Evolutionary conservation across 2,888 invertebrate species (phyloP).

Genomic region (Germaria angustata): DNA sequence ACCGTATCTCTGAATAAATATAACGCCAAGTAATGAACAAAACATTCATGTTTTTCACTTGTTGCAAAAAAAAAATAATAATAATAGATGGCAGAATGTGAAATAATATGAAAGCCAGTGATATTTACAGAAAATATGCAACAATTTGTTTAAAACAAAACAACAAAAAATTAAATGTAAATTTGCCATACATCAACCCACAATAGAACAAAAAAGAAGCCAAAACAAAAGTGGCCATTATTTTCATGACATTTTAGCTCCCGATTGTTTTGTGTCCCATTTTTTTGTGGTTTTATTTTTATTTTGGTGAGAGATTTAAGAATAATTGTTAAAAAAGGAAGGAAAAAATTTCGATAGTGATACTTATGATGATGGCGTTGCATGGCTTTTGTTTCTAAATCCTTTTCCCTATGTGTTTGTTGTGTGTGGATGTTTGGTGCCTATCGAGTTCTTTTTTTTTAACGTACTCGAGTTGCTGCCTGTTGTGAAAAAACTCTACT

Average conservation of each 20-base stretch:
- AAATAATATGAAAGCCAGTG: constrained; percentile 10
- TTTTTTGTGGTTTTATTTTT: constrained; percentile 3
- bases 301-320: constrained; percentile 70
- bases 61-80: not conserved
- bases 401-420: constrained; percentile 3
- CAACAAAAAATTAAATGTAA: constrained; percentile 36
- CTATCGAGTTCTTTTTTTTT: constrained; percentile 69
- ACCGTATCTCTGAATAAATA: not conserved
- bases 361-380: constrained; percentile 40
- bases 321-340: constrained; percentile 39
- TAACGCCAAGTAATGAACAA: no score
- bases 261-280: constrained; percentile 20
- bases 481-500: constrained; percentile 74
- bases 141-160: constrained; percentile 49
- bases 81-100: not conserved
- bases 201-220: constrained; percentile 15
- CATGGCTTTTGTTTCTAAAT: constrained; percentile 25
- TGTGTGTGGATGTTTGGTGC: not conserved
- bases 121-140: constrained; percentile 53
- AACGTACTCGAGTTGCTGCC: constrained; percentile 46
- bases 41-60: not conserved
- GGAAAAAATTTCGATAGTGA: not conserved
- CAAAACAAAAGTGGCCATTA: constrained; percentile 57
- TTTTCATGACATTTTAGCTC: constrained; percentile 53
- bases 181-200: constrained; percentile 49